Evolutionary conservation across 2,888 invertebrate species (phyloP).

Genomic region (Drosophila quasianomalipes): DNA sequence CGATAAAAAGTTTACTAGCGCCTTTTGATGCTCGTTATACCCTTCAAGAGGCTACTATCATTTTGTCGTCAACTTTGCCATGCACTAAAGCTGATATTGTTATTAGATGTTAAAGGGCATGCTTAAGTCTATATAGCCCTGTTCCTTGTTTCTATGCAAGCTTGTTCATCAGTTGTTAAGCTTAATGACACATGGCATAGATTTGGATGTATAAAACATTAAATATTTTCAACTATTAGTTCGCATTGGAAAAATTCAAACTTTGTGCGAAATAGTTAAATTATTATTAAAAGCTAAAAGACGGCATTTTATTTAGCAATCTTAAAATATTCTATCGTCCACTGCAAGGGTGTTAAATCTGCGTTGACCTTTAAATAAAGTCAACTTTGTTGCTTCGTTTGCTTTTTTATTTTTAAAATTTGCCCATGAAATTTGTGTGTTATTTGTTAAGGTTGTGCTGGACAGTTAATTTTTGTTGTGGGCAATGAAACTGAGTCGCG

Average conservation of each 20-base stretch:
- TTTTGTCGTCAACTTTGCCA: neutral
- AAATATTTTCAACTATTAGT: neutral
- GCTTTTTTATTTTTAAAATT: neutral
- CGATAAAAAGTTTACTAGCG: conserved; percentile 64
- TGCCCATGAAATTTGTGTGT: conserved; percentile 59
- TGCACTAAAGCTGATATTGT: neutral
- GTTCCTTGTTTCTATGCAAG: neutral
- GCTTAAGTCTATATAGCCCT: neutral
- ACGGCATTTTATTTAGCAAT: neutral
- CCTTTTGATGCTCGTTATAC: conserved; percentile 48
- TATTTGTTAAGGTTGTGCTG: conserved; percentile 55
- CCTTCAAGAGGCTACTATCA: conserved; percentile 2
- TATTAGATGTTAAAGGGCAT: neutral
- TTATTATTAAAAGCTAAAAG: neutral
- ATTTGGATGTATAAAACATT: neutral
- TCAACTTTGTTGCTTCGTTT: too few relatives aligned
- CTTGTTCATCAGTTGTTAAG: neutral
- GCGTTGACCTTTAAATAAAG: neutral
- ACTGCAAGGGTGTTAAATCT: neutral
- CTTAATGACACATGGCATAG: neutral
- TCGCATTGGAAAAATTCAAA: neutral
- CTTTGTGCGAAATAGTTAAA: neutral
- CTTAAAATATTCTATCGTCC: neutral
- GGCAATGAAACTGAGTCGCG: conserved; percentile 42
- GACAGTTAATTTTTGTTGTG: neutral